phyloP scores from a whole-genome alignment of 2,888 invertebrate species.

The Sycophila texana region DNA sequence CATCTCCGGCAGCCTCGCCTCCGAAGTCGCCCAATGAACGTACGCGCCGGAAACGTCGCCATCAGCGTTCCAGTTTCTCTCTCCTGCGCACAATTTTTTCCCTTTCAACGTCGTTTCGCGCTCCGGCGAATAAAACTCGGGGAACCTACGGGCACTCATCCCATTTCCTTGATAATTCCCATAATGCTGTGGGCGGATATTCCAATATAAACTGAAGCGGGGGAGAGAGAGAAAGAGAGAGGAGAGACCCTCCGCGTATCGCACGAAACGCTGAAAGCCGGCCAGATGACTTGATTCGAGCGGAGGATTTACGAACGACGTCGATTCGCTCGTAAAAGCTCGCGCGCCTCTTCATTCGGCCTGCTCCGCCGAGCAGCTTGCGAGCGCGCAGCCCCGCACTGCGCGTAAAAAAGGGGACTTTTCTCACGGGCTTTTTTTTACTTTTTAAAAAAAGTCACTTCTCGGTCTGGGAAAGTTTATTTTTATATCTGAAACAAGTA shows the following conservation, averaged over 20 bases:
- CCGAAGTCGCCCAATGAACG: constrained; percentile 22
- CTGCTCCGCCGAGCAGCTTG: neutral
- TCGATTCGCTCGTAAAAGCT: constrained; percentile 3
- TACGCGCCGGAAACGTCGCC: constrained; percentile 33
- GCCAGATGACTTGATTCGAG: constrained; percentile 66
- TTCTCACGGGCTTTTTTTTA: too few species aligned
- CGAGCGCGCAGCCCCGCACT: neutral
- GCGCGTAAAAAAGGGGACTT: too few species aligned
- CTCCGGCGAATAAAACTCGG: constrained; percentile 38
- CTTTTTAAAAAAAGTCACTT: too few species aligned
- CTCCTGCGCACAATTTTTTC: constrained; percentile 27
- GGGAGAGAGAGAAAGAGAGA: constrained; percentile 39
- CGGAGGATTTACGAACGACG: constrained; percentile 62
- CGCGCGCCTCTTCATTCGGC: neutral
- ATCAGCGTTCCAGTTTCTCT: constrained; percentile 41
- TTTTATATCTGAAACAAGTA: too few species aligned
- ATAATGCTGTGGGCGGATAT: constrained; percentile 76
- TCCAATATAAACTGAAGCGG: constrained; percentile 73
- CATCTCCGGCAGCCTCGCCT: neutral
- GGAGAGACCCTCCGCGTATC: constrained; percentile 62
- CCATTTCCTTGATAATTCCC: constrained; percentile 75
- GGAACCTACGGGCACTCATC: constrained; percentile 53
- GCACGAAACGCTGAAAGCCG: constrained; percentile 69
- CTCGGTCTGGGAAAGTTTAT: too few species aligned
- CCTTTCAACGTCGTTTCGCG: constrained; percentile 29